Percentiles rank a stretch among this genome's conserved stretches.
Conservation (phyloP, 1,140 invertebrate species). For the Pectinophora gossypiella region DNA sequence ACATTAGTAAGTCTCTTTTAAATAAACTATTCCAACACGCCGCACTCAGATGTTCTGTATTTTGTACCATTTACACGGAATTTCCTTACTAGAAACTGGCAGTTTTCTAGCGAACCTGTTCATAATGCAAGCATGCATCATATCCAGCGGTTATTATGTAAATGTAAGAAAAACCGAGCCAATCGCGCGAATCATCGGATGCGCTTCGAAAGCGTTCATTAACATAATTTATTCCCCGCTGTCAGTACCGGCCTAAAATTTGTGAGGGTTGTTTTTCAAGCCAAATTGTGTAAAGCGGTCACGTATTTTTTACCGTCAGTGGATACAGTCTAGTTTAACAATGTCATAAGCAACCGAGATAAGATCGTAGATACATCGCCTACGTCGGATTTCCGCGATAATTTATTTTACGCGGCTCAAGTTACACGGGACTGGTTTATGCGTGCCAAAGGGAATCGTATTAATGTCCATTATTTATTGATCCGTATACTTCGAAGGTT, state of each 20-base stretch:
- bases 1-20: no score
- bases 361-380: slow-evolving; percentile 47
- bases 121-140: neutral
- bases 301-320: slow-evolving; percentile 61
- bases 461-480: no score
- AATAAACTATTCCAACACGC: no score
- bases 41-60: no score
- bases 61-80: no score
- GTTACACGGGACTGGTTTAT: slow-evolving; percentile 12
- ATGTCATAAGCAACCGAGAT: slow-evolving; percentile 55
- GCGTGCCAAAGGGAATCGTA: no score
- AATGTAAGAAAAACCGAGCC: slow-evolving; percentile 47
- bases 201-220: slow-evolving; percentile 68
- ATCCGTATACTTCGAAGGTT: no score
- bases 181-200: slow-evolving; percentile 61
- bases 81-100: no score
- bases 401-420: slow-evolving; percentile 47
- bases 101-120: neutral
- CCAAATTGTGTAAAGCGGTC: slow-evolving; percentile 52
- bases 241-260: slow-evolving; percentile 67
- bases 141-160: slow-evolving; percentile 46
- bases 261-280: slow-evolving; percentile 59
- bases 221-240: slow-evolving; percentile 70
- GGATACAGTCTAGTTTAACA: slow-evolving; percentile 53
- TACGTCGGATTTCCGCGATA: slow-evolving; percentile 41